Evolutionary conservation across 2,113 vertebrate genomes (phyloP), one percentile per base, ranked within the genome.

Genomic region (Peucedramus taeniatus): DNA sequence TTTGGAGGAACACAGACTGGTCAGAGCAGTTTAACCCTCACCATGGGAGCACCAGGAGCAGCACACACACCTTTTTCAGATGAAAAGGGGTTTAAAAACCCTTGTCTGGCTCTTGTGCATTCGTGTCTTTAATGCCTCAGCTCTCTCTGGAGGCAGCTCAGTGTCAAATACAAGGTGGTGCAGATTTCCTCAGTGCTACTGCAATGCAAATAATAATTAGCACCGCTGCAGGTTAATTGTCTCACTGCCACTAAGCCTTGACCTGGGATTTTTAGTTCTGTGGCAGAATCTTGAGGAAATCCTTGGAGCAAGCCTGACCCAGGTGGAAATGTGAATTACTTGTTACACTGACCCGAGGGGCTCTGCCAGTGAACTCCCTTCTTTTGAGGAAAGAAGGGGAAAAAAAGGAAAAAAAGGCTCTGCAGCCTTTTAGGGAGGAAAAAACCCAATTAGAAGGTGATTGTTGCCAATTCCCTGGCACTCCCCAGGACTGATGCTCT

Each of bases 371-470:
- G 13, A 13, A 37, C 7, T 21, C 11, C 5, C 6, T 20, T 75
- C 30, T 79, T 75, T 47, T 19, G 13, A 42, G 30, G n/a, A 47
- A 76, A 47, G 6, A 45, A 42, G 18, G 11, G 13, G 31, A 4
- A 27, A 33, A 11, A 15, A 35, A 2, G 3, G 7, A 1, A 10
- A 53, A 51, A 59, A 82, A 53, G 28, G 10, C 13, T 89, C 39
- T 35, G 39, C 30, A 66, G 69, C 13, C 1, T 75, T 37, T 42
- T 14, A n/a, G 44, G 50, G 15, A 5, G 9, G 2, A 39, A 18
- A 35, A 30, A 1, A 0, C 24, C 22, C 59, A 11, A 4, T 3
- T 4, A 3, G 28, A 45, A 9, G 0, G 1, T 1, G 44, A 12
- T 3, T n/a, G 28, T 3, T 65, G 57, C 6, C 6, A 6, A 2